Evolutionary conservation across 1,140 invertebrate genomes (phyloP).

Genomic region (Potamilus streckersoni): DNA sequence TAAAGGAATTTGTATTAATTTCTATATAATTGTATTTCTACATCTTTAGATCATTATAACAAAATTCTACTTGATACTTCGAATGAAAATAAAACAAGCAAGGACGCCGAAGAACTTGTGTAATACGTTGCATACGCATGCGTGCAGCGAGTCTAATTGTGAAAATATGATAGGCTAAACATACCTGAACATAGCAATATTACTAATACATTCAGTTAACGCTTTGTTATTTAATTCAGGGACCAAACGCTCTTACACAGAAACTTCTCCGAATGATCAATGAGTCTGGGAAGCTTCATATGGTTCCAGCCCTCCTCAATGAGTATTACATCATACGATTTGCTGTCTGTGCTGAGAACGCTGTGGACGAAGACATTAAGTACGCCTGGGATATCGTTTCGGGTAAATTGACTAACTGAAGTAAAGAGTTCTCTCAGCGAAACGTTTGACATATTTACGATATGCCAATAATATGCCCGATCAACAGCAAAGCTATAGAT

Average conservation of each 20-base stretch:
- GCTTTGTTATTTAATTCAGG: conserved; percentile 69
- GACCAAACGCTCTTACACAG: conserved; percentile 91
- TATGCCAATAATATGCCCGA: too few species aligned
- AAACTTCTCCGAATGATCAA: conserved; percentile 95
- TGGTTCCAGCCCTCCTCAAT: conserved; percentile 93
- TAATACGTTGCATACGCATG: too few species aligned
- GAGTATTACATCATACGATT: conserved; percentile 93
- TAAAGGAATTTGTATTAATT: too few species aligned
- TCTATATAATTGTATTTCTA: too few species aligned
- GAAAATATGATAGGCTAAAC: too few species aligned
- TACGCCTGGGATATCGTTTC: conserved; percentile 91
- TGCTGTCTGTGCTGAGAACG: conserved; percentile 90
- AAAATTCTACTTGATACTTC: too few species aligned
- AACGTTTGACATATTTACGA: too few species aligned
- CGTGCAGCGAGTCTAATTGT: too few species aligned
- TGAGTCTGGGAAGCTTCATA: conserved; percentile 95
- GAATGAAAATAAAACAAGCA: too few species aligned
- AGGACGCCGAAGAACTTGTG: too few species aligned
- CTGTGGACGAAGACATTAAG: conserved; percentile 87
- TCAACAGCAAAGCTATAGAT: neutral
- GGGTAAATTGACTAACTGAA: conserved; percentile 84
- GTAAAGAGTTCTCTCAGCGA: conserved; percentile 54
- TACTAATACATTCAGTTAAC: neutral
- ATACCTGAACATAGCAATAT: too few species aligned
- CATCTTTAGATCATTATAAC: too few species aligned